Conservation (phyloP, 2,797 vertebrate species). For the Sebastes iracundus region DNA sequence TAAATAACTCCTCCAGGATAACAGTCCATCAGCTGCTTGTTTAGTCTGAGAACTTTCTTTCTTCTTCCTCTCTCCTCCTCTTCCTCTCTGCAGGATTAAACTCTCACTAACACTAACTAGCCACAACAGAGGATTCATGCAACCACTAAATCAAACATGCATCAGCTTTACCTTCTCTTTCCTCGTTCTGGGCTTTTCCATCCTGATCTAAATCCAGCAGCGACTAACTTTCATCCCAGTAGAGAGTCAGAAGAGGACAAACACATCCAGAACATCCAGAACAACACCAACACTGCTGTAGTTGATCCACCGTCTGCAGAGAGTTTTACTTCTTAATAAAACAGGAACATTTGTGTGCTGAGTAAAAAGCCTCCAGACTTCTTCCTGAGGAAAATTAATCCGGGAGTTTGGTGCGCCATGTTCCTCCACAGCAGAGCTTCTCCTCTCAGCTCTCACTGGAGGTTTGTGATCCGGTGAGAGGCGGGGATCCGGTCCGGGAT, state of each 20-base stretch:
- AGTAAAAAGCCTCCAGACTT: background rate
- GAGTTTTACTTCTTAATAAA: too few species aligned
- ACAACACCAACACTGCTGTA: fast-evolving
- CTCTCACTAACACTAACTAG: background rate
- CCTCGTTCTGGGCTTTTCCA: constrained; percentile 80
- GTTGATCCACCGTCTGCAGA: background rate
- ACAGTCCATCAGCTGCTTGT: background rate
- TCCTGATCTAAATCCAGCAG: constrained; percentile 70
- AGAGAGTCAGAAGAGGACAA: constrained; percentile 41
- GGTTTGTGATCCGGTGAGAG: constrained; percentile 72
- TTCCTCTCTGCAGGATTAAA: background rate
- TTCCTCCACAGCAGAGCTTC: constrained; percentile 72
- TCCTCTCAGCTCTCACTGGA: constrained; percentile 48
- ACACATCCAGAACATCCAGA: constrained; percentile 8
- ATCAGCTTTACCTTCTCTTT: constrained; percentile 80
- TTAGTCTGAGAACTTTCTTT: background rate
- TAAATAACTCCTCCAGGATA: background rate
- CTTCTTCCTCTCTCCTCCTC: background rate
- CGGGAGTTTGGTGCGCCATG: constrained; percentile 79
- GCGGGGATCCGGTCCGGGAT: constrained; percentile 72
- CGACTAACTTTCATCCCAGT: constrained; percentile 76
- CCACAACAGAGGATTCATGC: background rate
- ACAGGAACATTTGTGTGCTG: background rate
- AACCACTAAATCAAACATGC: background rate
- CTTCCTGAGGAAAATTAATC: constrained; percentile 54